Evolutionary conservation across 1,140 invertebrate genomes (phyloP), one percentile per base, ranked within the genome.

Genomic region (Drosophila punjabiensis): DNA sequence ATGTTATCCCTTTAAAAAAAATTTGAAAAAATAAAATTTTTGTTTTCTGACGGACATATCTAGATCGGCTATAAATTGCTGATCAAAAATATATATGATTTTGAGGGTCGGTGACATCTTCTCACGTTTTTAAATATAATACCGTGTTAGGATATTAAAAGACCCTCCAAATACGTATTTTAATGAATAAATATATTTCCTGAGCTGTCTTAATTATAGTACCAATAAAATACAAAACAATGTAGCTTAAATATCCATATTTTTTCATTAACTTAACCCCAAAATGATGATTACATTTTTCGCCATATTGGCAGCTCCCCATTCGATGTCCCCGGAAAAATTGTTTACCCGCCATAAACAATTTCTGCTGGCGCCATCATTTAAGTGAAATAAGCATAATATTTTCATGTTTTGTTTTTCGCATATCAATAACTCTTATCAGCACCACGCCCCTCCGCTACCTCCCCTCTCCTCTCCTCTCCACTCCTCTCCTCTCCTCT

Each of bases 341-440:
- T 63, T 89, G 85, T 89, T 89, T 90, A 89, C 64, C 59, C 56
- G 59, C 58, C 53, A 74, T 90, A 89, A 89, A 89, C 85, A 89
- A 89, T 89, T 81, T 78, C n/a, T 9, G 4, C n/a, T 73, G 81
- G 79, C 85, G 85, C 85, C 85, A 88, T 77, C 61, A 67, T 37
- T 75, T 28, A 24, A 56, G 18, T 48, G 52, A 48, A 66, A 62
- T 59, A 35, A 52, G 30, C 70, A 83, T 79, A 67, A 67, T 61
- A 60, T 61, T 78, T 69, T 48, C 43, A 48, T 70, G 13, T 58
- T 65, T 78, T 77, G 43, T 69, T 70, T 79, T 69, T 76, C 45
- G 63, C 61, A 87, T 82, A 89, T 90, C 73, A 89, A 89, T 90
- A 89, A 81, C 70, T 76, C 47, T 67, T 85, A 89, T 89, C 84